These are phyloP conservation scores for Listrodromus nycthemerus DNA, from an alignment of 2,888 invertebrate species.

Conservation along the genomic window DNA sequence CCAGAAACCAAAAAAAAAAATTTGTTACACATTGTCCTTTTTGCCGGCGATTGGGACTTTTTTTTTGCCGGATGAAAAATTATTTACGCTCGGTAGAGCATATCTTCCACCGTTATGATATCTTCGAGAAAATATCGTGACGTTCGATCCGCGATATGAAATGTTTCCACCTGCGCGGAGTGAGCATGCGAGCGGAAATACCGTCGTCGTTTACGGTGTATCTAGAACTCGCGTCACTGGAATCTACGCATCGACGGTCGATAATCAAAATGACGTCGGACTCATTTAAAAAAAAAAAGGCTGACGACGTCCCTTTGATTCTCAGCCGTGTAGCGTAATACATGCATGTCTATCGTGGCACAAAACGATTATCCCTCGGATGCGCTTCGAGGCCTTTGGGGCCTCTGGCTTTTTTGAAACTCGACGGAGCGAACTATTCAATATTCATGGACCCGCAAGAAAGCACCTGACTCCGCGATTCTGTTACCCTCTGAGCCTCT, in stretches of 20 bases:
- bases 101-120: background rate
- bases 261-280: no score
- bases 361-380: slow-evolving; percentile 55
- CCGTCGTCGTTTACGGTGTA: background rate
- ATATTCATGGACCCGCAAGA: slow-evolving; percentile 70
- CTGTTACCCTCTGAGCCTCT: slow-evolving; percentile 49
- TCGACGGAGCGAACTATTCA: slow-evolving; percentile 69
- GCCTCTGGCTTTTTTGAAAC: slow-evolving; percentile 49
- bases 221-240: background rate
- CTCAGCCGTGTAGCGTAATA: background rate
- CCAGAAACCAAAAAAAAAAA: background rate
- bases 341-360: slow-evolving; percentile 39
- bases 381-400: slow-evolving; percentile 30
- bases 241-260: slow-evolving; percentile 3
- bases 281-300: background rate
- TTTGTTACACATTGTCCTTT: background rate
- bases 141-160: background rate
- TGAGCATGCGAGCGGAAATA: slow-evolving; percentile 41
- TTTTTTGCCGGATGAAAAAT: background rate
- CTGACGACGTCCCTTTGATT: background rate
- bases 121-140: background rate
- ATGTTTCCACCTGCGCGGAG: slow-evolving; percentile 37
- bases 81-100: background rate
- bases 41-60: background rate
- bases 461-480: slow-evolving; percentile 70